Evolutionary conservation across 1,140 invertebrate genomes (phyloP).

Genomic region (Plectrocnemia conspersa): DNA sequence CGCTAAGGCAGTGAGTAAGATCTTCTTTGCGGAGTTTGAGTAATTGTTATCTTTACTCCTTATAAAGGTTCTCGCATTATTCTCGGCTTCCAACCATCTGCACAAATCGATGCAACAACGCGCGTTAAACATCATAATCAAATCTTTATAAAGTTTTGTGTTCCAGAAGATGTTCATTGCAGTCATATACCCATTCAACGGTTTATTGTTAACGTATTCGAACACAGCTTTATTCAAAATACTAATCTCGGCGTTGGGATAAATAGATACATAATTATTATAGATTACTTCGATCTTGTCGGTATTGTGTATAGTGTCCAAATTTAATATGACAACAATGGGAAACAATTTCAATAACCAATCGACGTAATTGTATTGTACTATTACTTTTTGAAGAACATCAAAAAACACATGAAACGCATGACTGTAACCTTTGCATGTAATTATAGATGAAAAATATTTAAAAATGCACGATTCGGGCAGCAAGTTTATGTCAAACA

Average conservation of each 20-base stretch:
- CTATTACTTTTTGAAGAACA: no score
- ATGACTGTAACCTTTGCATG: no score
- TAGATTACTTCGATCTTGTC: no score
- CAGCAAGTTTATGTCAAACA: neutral
- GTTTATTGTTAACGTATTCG: neutral
- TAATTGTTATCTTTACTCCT: slow-evolving; percentile 40
- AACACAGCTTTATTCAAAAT: neutral
- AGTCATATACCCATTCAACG: neutral
- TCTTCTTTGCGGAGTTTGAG: slow-evolving; percentile 32
- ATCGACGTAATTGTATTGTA: no score
- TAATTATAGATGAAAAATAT: slow-evolving; percentile 3
- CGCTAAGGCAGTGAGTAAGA: slow-evolving; percentile 15
- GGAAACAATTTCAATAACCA: no score
- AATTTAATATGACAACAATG: no score
- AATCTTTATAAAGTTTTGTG: neutral
- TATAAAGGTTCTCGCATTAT: slow-evolving; percentile 47
- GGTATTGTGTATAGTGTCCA: no score
- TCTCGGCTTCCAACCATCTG: slow-evolving; percentile 56
- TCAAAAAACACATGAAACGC: no score
- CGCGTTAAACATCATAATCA: slow-evolving; percentile 38
- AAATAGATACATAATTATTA: neutral
- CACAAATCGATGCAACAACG: slow-evolving; percentile 54
- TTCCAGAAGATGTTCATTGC: neutral
- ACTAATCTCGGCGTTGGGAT: no score
- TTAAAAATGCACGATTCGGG: neutral